A percentile compares a stretch with the other conserved stretches of the same genome.
Evolutionary conservation across 1,140 invertebrate species (phyloP).

Genomic region (Potamilus streckersoni): DNA sequence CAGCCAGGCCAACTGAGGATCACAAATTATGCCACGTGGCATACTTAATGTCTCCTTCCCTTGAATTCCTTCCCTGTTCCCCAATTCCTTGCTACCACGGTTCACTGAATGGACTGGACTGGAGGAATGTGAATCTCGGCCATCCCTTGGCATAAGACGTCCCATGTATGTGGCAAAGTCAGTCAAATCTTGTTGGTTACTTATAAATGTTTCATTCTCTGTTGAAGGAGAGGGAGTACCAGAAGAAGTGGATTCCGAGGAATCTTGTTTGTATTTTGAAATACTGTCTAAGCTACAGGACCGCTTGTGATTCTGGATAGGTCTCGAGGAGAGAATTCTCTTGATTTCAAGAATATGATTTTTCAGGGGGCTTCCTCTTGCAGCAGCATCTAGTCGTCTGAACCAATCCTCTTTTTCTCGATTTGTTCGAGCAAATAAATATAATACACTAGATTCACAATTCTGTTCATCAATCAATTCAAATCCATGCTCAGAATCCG

Average conservation of each 20-base stretch:
- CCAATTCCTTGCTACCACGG: slow-evolving; percentile 4
- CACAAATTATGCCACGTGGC: slow-evolving; percentile 47
- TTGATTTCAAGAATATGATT: slow-evolving; percentile 54
- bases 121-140: slow-evolving; percentile 16
- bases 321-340: slow-evolving; percentile 34
- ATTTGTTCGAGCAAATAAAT: slow-evolving; percentile 84
- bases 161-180: slow-evolving; percentile 58
- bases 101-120: slow-evolving; percentile 19
- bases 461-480: slow-evolving; percentile 54
- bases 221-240: slow-evolving; percentile 27
- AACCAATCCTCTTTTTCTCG: slow-evolving; percentile 93
- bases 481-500: slow-evolving; percentile 50
- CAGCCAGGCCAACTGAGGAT: slow-evolving; percentile 73
- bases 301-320: slow-evolving; percentile 16
- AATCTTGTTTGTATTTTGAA: slow-evolving; percentile 49
- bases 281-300: slow-evolving; percentile 32
- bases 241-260: slow-evolving; percentile 54
- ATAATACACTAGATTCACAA: slow-evolving; percentile 65
- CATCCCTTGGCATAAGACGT: slow-evolving; percentile 52
- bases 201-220: slow-evolving; percentile 7
- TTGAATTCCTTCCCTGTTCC: slow-evolving; percentile 15
- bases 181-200: slow-evolving; percentile 26
- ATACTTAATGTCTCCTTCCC: slow-evolving; percentile 6
- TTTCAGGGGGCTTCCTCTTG: slow-evolving; percentile 45
- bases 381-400: slow-evolving; percentile 63